Percentiles rank a stretch among this genome's conserved stretches.
Evolutionary conservation across 2,888 invertebrate genomes (phyloP).

Genomic region (Aphelenchoides bicaudatus): DNA sequence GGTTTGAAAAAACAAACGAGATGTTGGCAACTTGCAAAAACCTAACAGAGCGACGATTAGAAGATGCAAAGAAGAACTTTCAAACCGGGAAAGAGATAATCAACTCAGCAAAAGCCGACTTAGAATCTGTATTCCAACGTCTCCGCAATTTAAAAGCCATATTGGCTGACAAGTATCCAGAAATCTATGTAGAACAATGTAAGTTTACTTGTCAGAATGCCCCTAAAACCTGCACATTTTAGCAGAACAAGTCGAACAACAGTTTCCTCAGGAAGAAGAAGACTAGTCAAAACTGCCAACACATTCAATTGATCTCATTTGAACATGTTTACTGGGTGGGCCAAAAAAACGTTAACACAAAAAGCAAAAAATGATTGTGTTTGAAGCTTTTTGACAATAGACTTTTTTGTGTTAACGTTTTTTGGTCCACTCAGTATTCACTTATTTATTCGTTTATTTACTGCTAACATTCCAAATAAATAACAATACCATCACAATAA

Average conservation of each 20-base stretch:
- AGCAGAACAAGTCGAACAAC: constrained; percentile 9
- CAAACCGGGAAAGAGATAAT: constrained; percentile 81
- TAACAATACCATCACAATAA: not conserved
- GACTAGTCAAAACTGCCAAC: not conserved
- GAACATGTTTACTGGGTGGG: not conserved
- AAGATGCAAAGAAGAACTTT: constrained; percentile 81
- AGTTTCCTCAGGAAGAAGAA: constrained; percentile 8
- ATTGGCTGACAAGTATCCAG: constrained; percentile 48
- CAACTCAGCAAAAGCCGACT: constrained; percentile 68
- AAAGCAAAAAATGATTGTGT: constrained; percentile 1
- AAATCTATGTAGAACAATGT: constrained; percentile 40
- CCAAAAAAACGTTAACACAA: not conserved
- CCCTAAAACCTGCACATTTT: not conserved
- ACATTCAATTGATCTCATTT: constrained; percentile 6
- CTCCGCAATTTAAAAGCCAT: constrained; percentile 67
- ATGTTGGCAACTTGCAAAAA: constrained; percentile 96
- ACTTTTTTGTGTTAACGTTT: too few species aligned
- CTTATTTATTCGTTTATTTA: too few species aligned
- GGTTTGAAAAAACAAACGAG: constrained; percentile 98
- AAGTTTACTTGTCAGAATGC: constrained; percentile 2
- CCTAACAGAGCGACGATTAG: constrained; percentile 80
- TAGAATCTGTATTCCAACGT: constrained; percentile 88
- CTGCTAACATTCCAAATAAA: too few species aligned
- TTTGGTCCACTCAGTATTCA: too few species aligned
- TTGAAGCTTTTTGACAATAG: too few species aligned